phyloP scores from a whole-genome alignment of 2,797 vertebrate genomes.

The Semaprochilodus insignis region DNA sequence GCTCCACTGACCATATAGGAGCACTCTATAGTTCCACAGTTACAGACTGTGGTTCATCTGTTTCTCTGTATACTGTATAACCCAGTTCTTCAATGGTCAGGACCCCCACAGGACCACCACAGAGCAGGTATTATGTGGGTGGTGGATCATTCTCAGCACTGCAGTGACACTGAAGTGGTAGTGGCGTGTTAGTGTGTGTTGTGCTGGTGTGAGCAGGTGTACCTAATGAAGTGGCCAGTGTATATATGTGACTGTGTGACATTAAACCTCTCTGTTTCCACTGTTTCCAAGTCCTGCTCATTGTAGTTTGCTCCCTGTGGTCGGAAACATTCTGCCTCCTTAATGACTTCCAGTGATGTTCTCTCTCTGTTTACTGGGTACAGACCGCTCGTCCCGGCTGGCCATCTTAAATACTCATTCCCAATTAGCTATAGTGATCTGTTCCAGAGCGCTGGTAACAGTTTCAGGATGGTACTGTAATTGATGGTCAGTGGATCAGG shows the following conservation, averaged over 20 bases:
- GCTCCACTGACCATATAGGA: no score
- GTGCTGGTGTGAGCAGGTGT: no score
- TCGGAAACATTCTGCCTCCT: constrained; percentile 80
- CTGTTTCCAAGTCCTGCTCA: not conserved
- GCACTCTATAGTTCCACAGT: no score
- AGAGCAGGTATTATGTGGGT: no score
- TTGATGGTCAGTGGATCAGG: constrained; percentile 6
- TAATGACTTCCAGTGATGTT: constrained; percentile 80
- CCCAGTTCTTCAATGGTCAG: no score
- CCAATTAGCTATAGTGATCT: constrained; percentile 16
- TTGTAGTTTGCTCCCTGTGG: constrained; percentile 65
- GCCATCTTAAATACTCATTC: not conserved
- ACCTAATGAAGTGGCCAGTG: not conserved
- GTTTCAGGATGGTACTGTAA: constrained; percentile 16
- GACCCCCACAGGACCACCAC: no score
- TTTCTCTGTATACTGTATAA: no score
- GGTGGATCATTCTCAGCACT: no score
- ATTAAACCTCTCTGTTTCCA: not conserved
- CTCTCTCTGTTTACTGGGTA: constrained; percentile 67
- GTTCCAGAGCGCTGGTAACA: not conserved
- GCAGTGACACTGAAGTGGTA: no score
- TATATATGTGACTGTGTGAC: not conserved
- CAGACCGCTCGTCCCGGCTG: constrained; percentile 59
- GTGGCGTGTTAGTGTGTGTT: no score
- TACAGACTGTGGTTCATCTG: no score